These are phyloP conservation scores for Teleogryllus occipitalis DNA, from an alignment of 1,140 invertebrate species.

Conservation along the genomic window DNA sequence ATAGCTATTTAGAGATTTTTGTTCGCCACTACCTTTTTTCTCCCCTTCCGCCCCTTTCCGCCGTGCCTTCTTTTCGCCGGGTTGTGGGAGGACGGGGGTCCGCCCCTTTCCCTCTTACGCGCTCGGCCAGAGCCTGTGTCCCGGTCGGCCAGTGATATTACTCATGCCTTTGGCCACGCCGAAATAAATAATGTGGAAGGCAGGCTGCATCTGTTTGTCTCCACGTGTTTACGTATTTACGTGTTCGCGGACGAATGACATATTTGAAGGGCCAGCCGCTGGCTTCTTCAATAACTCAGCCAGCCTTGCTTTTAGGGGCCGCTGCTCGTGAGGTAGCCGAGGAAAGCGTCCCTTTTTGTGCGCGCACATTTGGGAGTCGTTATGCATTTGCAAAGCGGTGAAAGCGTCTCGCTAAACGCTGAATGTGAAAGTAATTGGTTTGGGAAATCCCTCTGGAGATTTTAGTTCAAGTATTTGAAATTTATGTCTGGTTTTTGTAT, in stretches of 20 bases:
- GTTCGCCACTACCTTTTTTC: not conserved
- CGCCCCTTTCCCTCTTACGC: not conserved
- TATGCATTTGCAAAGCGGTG: not conserved
- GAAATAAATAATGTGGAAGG: not conserved
- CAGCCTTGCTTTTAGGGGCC: not conserved
- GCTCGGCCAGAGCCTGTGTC: not conserved
- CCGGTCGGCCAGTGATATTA: not conserved
- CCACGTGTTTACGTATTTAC: constrained; percentile 1
- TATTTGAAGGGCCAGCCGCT: not conserved
- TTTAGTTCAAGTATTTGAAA: no score
- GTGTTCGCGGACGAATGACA: not conserved
- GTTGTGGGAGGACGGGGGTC: no score
- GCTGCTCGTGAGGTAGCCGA: not conserved
- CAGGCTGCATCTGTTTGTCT: not conserved
- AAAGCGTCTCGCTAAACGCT: not conserved
- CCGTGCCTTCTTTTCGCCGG: not conserved
- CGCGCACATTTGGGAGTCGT: not conserved
- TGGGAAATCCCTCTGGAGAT: no score
- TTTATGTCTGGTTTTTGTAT: no score
- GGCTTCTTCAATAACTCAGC: not conserved
- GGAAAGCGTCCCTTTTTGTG: no score
- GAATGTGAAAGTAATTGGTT: no score
- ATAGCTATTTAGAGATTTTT: constrained; percentile 2
- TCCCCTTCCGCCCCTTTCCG: no score
- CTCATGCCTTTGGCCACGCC: not conserved